Percentiles rank a stretch among this genome's conserved stretches.
Conservation (phyloP, 2,113 vertebrate species). For the Chrysemys picta region DNA sequence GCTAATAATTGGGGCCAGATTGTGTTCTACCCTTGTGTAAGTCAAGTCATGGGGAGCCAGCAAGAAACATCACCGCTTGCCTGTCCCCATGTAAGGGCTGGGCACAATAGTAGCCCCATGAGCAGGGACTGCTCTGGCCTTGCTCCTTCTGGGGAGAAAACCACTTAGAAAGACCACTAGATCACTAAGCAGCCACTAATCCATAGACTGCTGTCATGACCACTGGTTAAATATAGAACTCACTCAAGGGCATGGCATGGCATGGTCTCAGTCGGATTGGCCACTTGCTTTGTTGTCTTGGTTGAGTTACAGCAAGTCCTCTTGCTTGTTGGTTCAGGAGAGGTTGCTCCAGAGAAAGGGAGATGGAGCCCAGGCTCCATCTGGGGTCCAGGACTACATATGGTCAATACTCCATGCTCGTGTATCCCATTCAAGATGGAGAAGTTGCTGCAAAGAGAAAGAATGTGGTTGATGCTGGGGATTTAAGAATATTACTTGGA, state of each 20-base stretch:
- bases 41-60: background rate
- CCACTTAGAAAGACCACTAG: background rate
- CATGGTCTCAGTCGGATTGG: background rate
- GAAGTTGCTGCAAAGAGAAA: background rate
- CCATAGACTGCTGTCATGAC: background rate
- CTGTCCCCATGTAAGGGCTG: background rate
- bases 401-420: background rate
- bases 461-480: rapidly evolving
- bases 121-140: background rate
- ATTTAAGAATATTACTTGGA: background rate
- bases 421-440: background rate
- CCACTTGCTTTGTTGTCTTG: background rate
- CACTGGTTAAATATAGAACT: background rate
- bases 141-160: background rate
- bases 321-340: background rate
- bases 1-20: background rate
- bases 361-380: background rate
- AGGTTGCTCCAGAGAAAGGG: background rate
- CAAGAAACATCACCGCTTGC: background rate
- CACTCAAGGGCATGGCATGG: background rate
- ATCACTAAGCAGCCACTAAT: background rate
- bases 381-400: background rate
- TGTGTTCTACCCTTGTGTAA: too few relatives aligned
- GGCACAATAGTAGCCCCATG: background rate
- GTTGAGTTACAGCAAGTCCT: background rate